Percentiles rank a stretch among this genome's conserved stretches.
phyloP scores from a whole-genome alignment of 92 coral and sea anemone species.

The Paragorgia papillata region DNA sequence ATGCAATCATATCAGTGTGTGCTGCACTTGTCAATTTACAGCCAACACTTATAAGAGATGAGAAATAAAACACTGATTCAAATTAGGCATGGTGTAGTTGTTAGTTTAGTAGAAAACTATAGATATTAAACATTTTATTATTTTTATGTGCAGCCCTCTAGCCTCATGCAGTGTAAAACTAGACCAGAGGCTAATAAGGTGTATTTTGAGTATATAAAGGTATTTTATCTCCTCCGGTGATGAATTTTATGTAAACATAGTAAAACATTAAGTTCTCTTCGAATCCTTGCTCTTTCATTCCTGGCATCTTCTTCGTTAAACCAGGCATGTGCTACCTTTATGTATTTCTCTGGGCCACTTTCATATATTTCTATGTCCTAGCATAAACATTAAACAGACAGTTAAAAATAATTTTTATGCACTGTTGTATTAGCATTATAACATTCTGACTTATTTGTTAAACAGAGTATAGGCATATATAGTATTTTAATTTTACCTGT shows the following conservation, averaged over 20 bases:
- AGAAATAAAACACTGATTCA: too few relatives aligned
- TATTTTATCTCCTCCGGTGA: too few relatives aligned
- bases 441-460: not conserved
- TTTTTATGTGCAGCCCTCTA: too few relatives aligned
- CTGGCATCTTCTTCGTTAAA: slow-evolving; percentile 56
- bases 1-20: slow-evolving; percentile 73
- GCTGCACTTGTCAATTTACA: slow-evolving; percentile 13
- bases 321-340: slow-evolving; percentile 57
- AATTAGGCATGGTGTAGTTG: too few relatives aligned
- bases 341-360: slow-evolving; percentile 51
- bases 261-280: too few relatives aligned
- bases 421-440: not conserved
- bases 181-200: too few relatives aligned
- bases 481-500: slow-evolving; percentile 53
- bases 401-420: not conserved
- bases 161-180: too few relatives aligned
- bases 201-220: too few relatives aligned
- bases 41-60: too few relatives aligned
- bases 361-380: slow-evolving; percentile 48
- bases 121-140: too few relatives aligned
- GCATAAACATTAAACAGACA: not conserved
- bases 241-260: too few relatives aligned
- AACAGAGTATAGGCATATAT: not conserved
- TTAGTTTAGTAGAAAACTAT: too few relatives aligned
- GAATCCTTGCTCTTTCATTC: slow-evolving; percentile 1